Base-by-base conservation (phyloP, 2,113 vertebrate genomes). In the Chlorocebus sabaeus region DNA sequence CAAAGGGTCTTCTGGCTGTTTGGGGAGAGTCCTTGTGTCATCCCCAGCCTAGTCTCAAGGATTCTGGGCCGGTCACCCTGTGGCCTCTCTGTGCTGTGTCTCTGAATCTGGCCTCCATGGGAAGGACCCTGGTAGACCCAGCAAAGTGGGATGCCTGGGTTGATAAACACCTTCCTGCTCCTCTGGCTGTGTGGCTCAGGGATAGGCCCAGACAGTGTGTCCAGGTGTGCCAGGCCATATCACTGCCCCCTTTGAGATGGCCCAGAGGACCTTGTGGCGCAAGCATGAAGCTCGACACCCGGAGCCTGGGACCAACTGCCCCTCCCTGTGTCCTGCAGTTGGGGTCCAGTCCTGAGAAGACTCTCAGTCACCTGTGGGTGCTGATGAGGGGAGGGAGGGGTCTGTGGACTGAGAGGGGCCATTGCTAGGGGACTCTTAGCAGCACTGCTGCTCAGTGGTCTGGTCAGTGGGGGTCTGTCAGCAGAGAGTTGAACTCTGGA, bases 231-330 rank as follows among this genome's bases (percentile, higher is more conserved):
- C 35, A 40, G 72, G 16, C 40, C 25, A 75, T 1, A 1, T 75
- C 38, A 75, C n/a, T 1, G 70, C 9, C n/a, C 18, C 4, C 8
- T 22, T 22, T 38, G n/a, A 38, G 70, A 68, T 35, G 32, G 35
- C 16, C 67, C 67, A 68, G n/a, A 40, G 70, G 70, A 23, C 72
- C 22, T 72, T 72, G n/a, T 61, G 23, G 23, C 1, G 23, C 5
- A 2, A 75, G 9, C 9, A 5, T 7, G 12, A 99, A 99, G 16
- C 22, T 73, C 2, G 22, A 5, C 35, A 73, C 38, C 32, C 5
- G 1, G 22, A 43, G 38, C 11, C 72, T 73, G 22, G 40, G 10
- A 13, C 9, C 11, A 12, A 43, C 22, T 43, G 11, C 40, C 11
- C 11, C 38, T 73, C 38, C 38, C 72, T 13, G 25, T 61, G 59